Evolutionary conservation across 2,113 vertebrate genomes (phyloP).

Genomic region (Siniperca knerii): DNA sequence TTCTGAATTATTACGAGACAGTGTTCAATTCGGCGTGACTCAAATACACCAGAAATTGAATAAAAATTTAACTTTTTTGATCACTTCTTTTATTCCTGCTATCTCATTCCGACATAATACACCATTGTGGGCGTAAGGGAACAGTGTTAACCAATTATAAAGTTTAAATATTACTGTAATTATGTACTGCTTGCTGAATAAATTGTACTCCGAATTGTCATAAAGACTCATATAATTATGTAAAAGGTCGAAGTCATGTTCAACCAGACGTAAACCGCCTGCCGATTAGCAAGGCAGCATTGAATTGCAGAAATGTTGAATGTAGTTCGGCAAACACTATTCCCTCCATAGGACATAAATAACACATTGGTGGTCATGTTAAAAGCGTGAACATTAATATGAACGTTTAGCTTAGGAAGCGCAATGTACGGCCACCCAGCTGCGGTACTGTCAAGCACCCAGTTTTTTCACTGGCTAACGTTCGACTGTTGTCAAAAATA

Average conservation of each 20-base stretch:
- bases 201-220: conserved; percentile 20
- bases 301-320: conserved; percentile 25
- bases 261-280: not conserved
- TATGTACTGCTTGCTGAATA: not conserved
- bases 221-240: not conserved
- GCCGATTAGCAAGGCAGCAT: not conserved
- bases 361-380: conserved; percentile 4
- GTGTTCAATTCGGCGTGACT: conserved; percentile 41
- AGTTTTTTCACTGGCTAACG: conserved; percentile 39
- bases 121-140: not conserved
- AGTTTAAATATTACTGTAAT: conserved; percentile 6
- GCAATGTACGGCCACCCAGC: not conserved
- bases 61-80: not conserved
- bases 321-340: conserved; percentile 16
- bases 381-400: conserved; percentile 21
- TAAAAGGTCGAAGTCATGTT: conserved; percentile 3
- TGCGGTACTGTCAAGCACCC: conserved; percentile 12
- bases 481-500: conserved; percentile 29
- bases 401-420: conserved; percentile 13
- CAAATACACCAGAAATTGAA: not conserved
- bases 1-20: fast-evolving
- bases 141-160: not conserved
- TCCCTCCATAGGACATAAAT: conserved; percentile 20
- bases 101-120: not conserved
- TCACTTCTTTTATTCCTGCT: not conserved